Percentiles rank a stretch among this genome's conserved stretches.
These are phyloP conservation scores for Drosophila glabriapex DNA, from an alignment of 2,888 invertebrate species.

Conservation along the genomic window DNA sequence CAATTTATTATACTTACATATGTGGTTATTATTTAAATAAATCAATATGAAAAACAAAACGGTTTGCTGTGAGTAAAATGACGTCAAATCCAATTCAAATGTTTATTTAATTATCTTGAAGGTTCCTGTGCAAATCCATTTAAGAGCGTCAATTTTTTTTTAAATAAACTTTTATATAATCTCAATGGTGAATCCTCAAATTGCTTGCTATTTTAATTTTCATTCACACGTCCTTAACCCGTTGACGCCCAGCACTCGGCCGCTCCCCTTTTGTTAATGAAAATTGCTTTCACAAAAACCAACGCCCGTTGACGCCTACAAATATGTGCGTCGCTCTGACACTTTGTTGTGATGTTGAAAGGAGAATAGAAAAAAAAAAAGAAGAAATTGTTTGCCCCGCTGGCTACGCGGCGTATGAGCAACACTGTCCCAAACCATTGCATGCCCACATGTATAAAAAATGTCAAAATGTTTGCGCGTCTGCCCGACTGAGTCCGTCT, in stretches of 20 bases:
- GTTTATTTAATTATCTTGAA: conserved; percentile 48
- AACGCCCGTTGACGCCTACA: conserved; percentile 69
- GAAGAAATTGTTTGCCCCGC: conserved; percentile 25
- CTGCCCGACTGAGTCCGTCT: conserved; percentile 32
- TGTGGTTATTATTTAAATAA: neutral
- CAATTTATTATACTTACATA: neutral
- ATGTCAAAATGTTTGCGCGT: conserved; percentile 15
- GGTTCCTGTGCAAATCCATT: conserved; percentile 29
- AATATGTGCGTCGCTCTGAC: conserved; percentile 65
- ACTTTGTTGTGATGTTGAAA: conserved; percentile 52
- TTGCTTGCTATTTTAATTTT: conserved; percentile 56
- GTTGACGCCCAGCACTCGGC: conserved; percentile 36
- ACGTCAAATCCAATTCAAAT: conserved; percentile 15
- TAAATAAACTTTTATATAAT: conserved; percentile 5
- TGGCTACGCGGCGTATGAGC: conserved; percentile 64
- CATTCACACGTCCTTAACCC: conserved; percentile 58
- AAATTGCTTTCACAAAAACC: conserved; percentile 69
- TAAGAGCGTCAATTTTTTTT: conserved; percentile 18
- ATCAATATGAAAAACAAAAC: neutral
- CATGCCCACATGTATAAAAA: conserved; percentile 41
- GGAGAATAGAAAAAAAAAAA: neutral
- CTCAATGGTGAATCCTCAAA: conserved; percentile 24
- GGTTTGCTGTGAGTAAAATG: neutral
- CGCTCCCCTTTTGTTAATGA: conserved; percentile 66
- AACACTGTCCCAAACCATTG: conserved; percentile 45